Evolutionary conservation across 2,113 vertebrate species (phyloP).

Genomic region (Colistium nudipinnis): DNA sequence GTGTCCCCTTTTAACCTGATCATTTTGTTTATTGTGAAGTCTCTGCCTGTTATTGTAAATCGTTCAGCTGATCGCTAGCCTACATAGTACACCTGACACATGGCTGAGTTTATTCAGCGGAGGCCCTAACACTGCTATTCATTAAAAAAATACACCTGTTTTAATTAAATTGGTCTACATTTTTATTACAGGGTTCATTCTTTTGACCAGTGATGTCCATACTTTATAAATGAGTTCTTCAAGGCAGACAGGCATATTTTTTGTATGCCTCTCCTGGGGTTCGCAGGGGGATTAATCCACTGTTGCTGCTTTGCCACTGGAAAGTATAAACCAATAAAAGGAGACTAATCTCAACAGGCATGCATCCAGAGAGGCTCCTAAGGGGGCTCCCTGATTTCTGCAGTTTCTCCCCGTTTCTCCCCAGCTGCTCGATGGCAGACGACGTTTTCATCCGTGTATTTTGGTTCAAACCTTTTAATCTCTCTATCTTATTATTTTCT

Average conservation of each 20-base stretch:
- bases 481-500: not conserved
- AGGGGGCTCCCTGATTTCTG: conserved; percentile 5
- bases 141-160: not conserved
- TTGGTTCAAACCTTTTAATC: conserved; percentile 6
- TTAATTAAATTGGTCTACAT: not conserved
- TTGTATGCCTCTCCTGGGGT: not conserved
- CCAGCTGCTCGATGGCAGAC: not conserved
- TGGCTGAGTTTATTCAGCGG: conserved; percentile 18
- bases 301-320: conserved; percentile 38
- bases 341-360: conserved; percentile 55
- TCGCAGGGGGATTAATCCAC: conserved; percentile 39
- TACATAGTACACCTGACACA: conserved; percentile 29
- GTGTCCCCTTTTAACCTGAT: not conserved
- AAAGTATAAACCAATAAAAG: conserved; percentile 45
- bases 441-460: conserved; percentile 9
- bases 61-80: conserved; percentile 37
- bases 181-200: not conserved
- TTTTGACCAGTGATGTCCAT: not conserved
- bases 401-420: conserved; percentile 2
- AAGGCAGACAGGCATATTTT: not conserved
- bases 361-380: conserved; percentile 43
- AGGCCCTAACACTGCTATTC: not conserved
- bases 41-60: conserved; percentile 11
- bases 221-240: not conserved
- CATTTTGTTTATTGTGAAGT: not conserved